phyloP scores from a whole-genome alignment of 2,888 invertebrate species.

The Pristionchus fissidentatus region DNA sequence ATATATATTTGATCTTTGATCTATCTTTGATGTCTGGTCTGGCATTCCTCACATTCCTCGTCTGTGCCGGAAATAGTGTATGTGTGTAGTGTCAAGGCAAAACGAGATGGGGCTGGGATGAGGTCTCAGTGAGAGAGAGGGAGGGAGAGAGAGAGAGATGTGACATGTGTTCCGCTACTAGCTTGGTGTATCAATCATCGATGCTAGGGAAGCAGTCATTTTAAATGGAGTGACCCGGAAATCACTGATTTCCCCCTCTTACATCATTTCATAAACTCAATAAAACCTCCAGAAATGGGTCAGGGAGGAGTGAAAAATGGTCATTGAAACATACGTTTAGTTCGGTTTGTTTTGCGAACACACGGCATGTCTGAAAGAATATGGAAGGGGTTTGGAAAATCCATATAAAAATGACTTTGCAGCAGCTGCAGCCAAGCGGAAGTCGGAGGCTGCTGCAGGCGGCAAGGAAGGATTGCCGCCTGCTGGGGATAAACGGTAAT shows the following conservation, averaged over 20 bases:
- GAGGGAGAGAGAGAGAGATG: neutral
- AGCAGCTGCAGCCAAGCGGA: slow-evolving; percentile 56
- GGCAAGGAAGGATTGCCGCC: slow-evolving; percentile 57
- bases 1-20: slow-evolving; percentile 13
- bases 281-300: neutral
- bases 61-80: neutral
- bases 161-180: slow-evolving; percentile 41
- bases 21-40: neutral
- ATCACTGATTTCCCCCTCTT: too few species aligned
- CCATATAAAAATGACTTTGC: neutral
- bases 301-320: neutral
- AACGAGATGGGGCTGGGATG: slow-evolving; percentile 25
- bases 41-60: too few species aligned
- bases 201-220: neutral
- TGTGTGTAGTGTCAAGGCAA: neutral
- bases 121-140: slow-evolving; percentile 1
- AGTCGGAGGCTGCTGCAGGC: slow-evolving; percentile 55
- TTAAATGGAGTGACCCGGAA: too few species aligned
- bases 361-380: neutral
- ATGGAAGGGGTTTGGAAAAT: neutral
- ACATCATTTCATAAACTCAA: neutral
- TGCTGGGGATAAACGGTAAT: slow-evolving; percentile 32
- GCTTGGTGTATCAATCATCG: neutral
- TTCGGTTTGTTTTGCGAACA: neutral
- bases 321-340: neutral